phyloP scores from a whole-genome alignment of 1,140 invertebrate genomes.

The Schmidtea mediterranea region DNA sequence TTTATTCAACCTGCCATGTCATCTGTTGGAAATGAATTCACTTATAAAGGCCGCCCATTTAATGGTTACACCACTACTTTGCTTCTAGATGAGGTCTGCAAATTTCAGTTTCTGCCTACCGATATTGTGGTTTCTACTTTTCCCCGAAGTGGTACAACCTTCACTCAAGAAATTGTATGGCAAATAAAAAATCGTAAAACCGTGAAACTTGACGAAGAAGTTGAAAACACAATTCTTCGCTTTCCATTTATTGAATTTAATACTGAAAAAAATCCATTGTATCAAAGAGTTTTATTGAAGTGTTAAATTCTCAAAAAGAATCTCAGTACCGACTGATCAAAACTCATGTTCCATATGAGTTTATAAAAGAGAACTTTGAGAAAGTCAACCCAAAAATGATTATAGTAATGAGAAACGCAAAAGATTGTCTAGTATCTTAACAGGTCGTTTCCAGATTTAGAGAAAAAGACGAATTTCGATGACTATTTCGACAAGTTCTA shows the following conservation, averaged over 20 bases:
- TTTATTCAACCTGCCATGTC: too few relatives aligned
- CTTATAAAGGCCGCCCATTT: too few relatives aligned
- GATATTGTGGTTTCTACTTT: neutral
- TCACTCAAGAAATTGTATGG: slow-evolving; percentile 1
- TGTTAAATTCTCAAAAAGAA: neutral
- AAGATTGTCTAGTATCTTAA: too few relatives aligned
- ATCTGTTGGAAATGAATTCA: too few relatives aligned
- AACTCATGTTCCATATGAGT: neutral
- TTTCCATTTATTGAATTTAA: slow-evolving; percentile 2
- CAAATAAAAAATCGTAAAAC: neutral
- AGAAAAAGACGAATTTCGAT: too few relatives aligned
- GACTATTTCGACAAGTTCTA: neutral
- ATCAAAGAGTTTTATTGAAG: neutral
- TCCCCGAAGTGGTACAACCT: neutral
- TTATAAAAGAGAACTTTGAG: too few relatives aligned
- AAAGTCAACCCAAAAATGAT: too few relatives aligned
- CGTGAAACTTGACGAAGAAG: neutral
- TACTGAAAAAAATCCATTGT: neutral
- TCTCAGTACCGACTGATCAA: neutral
- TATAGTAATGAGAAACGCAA: too few relatives aligned
- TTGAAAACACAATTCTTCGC: neutral
- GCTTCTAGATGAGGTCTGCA: neutral
- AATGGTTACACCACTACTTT: too few relatives aligned
- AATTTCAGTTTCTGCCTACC: neutral
- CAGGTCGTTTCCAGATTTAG: too few relatives aligned